phyloP scores from a whole-genome alignment of 2,113 vertebrate species.

The Cephalopterus ornatus region DNA sequence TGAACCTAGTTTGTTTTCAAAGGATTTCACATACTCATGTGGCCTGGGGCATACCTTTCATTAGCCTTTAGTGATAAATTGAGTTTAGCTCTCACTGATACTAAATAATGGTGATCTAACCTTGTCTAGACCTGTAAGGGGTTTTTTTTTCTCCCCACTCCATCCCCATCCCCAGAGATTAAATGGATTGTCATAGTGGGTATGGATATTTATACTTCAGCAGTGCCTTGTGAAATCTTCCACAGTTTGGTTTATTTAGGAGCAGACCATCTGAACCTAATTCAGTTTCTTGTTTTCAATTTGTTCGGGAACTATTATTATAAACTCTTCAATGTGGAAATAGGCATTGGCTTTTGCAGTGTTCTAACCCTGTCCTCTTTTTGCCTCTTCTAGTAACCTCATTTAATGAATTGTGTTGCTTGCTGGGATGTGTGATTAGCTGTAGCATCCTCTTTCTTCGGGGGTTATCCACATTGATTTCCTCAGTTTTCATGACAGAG shows the following conservation, averaged over 20 bases:
- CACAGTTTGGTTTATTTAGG: not conserved
- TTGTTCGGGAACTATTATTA: slow-evolving; percentile 1
- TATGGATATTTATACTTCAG: not conserved
- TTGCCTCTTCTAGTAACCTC: not conserved
- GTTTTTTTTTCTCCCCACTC: not conserved
- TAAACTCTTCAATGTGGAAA: not conserved
- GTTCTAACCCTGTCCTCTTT: not conserved
- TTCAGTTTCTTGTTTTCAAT: slow-evolving; percentile 12
- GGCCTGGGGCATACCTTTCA: not conserved
- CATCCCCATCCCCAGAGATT: not conserved
- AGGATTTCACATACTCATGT: not conserved
- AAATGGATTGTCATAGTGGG: not conserved
- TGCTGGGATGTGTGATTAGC: not conserved
- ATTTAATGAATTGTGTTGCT: not conserved
- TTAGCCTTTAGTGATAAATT: not conserved
- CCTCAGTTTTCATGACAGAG: not conserved
- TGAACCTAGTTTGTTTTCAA: not conserved
- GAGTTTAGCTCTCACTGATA: not conserved
- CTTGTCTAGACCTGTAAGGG: not conserved
- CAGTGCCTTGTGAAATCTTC: not conserved
- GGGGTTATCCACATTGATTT: not conserved
- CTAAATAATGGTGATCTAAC: not conserved
- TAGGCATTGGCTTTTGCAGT: not conserved
- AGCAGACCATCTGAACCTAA: not conserved
- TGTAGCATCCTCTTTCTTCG: not conserved